Evolutionary conservation across 2,113 vertebrate genomes (phyloP).

Genomic region (Eudyptes chrysolophus): DNA sequence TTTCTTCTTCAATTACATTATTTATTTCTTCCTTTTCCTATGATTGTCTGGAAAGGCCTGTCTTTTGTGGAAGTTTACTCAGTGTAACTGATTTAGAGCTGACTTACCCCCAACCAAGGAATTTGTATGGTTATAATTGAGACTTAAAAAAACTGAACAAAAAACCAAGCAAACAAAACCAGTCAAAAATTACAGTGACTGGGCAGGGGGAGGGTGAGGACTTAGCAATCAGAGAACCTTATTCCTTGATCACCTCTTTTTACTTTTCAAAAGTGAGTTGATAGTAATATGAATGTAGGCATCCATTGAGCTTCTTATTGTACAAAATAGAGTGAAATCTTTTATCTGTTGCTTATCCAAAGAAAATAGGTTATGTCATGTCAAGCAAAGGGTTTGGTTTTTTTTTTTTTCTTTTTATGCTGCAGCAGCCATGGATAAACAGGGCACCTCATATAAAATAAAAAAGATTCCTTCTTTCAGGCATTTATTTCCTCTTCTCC

Average conservation of each 20-base stretch:
- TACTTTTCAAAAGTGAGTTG: background rate
- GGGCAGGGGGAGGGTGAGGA: background rate
- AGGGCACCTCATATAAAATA: background rate
- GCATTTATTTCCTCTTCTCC: background rate
- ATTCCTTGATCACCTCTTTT: background rate
- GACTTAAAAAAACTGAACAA: background rate
- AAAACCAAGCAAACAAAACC: background rate
- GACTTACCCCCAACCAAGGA: background rate
- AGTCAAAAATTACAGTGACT: background rate
- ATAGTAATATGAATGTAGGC: background rate
- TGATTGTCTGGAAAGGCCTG: background rate
- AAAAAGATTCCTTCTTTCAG: background rate
- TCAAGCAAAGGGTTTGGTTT: fast-evolving
- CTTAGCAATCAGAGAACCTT: background rate
- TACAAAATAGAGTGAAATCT: background rate
- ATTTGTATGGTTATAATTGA: background rate
- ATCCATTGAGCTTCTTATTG: background rate
- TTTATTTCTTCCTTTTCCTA: background rate
- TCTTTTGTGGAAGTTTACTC: background rate
- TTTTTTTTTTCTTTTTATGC: background rate
- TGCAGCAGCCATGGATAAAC: background rate
- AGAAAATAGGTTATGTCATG: background rate
- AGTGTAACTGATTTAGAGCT: background rate
- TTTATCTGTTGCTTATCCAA: background rate
- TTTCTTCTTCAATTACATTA: background rate